Percentiles rank a stretch among this genome's conserved stretches.
These are phyloP conservation scores for Candoia aspera DNA, from an alignment of 2,113 vertebrate genomes.

Conservation along the genomic window DNA sequence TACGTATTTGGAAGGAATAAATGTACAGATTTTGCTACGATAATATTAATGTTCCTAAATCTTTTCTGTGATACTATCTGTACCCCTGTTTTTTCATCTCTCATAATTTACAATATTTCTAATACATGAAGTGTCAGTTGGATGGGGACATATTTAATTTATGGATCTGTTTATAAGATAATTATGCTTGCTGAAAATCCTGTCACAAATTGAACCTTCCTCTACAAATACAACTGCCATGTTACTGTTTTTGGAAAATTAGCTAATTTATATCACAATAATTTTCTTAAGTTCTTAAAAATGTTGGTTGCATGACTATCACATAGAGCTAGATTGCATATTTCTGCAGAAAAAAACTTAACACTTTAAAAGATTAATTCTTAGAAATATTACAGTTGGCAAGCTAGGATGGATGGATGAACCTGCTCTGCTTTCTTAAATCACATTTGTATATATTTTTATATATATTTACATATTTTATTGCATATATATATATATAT, in stretches of 20 bases:
- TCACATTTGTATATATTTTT: no score
- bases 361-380: neutral
- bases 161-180: constrained; percentile 13
- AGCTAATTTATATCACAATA: neutral
- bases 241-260: neutral
- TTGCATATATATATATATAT: no score
- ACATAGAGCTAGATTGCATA: neutral
- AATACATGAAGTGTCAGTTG: neutral
- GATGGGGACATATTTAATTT: constrained; percentile 2
- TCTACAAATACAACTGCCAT: neutral
- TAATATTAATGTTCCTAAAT: neutral
- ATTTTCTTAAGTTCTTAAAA: neutral
- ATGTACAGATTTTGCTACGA: neutral
- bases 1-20: neutral
- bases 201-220: neutral
- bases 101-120: neutral
- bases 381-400: neutral
- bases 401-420: neutral
- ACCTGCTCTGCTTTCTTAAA: no score
- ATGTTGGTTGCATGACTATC: neutral
- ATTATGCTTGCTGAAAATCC: neutral
- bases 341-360: neutral
- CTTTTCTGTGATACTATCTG: neutral
- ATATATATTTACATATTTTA: no score
- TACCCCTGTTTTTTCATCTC: neutral